Evolutionary conservation across 2,797 vertebrate genomes (phyloP).

Genomic region (Neostethus bicornis): DNA sequence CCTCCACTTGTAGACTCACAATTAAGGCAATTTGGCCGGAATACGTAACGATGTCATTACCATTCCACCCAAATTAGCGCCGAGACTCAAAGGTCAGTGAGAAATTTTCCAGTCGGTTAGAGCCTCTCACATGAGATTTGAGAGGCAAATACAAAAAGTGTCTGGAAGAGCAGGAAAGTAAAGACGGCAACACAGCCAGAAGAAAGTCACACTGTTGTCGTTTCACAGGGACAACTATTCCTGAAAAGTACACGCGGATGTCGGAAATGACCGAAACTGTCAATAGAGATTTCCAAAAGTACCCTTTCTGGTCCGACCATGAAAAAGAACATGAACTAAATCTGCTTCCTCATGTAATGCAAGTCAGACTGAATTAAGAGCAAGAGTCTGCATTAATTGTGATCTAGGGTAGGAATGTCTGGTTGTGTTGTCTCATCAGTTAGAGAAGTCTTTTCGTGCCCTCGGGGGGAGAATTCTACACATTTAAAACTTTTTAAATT

Average conservation of each 20-base stretch:
- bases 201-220: conserved; percentile 30
- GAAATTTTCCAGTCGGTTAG: conserved; percentile 95
- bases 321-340: conserved; percentile 18
- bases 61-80: conserved; percentile 93
- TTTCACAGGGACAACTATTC: conserved; percentile 23
- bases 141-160: conserved; percentile 66
- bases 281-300: conserved; percentile 2
- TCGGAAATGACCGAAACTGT: conserved; percentile 25
- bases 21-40: conserved; percentile 99
- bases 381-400: conserved; percentile 1
- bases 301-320: conserved; percentile 1
- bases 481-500: no score
- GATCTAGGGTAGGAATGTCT: conserved; percentile 1
- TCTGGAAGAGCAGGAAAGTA: conserved; percentile 68
- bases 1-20: conserved; percentile 94
- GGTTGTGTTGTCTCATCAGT: conserved; percentile 10
- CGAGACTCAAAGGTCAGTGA: conserved; percentile 94
- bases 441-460: no score
- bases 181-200: conserved; percentile 46
- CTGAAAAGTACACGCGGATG: conserved; percentile 9
- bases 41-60: conserved; percentile 99
- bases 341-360: conserved; percentile 2
- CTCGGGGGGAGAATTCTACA: no score
- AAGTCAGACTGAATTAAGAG: conserved; percentile 15
- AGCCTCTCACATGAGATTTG: conserved; percentile 92